Conservation (phyloP, 2,113 vertebrate genomes). For the Ibidorhyncha struthersii region DNA sequence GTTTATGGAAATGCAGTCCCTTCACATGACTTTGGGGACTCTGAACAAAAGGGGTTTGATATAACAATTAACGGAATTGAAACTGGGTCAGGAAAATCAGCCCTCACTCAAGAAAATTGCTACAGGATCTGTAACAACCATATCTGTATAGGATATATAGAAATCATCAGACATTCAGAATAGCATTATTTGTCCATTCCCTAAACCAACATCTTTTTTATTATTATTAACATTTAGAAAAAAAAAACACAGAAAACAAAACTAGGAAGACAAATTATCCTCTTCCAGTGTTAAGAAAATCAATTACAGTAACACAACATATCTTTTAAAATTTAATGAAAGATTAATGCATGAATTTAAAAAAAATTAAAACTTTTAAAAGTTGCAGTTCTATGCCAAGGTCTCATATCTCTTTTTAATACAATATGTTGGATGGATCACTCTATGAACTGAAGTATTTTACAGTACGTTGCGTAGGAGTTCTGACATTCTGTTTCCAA, state of each 20-base stretch:
- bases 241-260: constrained; percentile 46
- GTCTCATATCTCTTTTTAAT: background rate
- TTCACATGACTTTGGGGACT: background rate
- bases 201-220: background rate
- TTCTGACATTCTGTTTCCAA: background rate
- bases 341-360: constrained; percentile 27
- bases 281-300: constrained; percentile 36
- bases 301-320: constrained; percentile 45
- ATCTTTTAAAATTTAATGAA: constrained; percentile 57
- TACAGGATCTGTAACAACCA: background rate
- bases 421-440: background rate
- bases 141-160: background rate
- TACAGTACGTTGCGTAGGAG: background rate
- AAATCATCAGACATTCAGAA: background rate
- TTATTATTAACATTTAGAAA: constrained; percentile 9
- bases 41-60: background rate
- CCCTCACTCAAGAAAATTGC: background rate
- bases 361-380: background rate
- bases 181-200: background rate
- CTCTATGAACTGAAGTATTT: background rate
- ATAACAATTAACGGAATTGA: background rate
- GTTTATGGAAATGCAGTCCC: background rate
- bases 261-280: constrained; percentile 2
- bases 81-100: background rate
- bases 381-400: background rate